These are phyloP conservation scores for Philonicus albiceps DNA, from an alignment of 2,888 invertebrate species.

Conservation along the genomic window DNA sequence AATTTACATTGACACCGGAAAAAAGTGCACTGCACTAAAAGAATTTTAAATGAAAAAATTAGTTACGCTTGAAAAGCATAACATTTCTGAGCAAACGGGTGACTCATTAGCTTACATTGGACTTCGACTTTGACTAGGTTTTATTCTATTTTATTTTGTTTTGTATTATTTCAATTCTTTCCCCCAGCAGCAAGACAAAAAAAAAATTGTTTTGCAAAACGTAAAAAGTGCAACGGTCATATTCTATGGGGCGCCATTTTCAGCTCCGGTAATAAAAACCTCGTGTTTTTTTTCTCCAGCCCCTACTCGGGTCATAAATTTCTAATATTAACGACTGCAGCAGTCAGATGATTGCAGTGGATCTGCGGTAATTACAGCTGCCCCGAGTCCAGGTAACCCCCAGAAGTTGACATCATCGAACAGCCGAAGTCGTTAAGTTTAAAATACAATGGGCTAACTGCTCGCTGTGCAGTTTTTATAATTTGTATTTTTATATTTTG, in stretches of 20 bases:
- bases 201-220: neutral
- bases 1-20: neutral
- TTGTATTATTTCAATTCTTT: neutral
- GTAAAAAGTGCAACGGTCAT: neutral
- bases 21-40: neutral
- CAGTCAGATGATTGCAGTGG: neutral
- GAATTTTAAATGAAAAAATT: neutral
- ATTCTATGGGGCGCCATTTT: neutral
- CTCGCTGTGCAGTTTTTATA: neutral
- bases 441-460: neutral
- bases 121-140: neutral
- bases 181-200: neutral
- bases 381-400: neutral
- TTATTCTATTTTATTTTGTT: neutral
- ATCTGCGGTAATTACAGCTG: neutral
- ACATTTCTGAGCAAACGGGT: neutral
- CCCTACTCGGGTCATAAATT: neutral
- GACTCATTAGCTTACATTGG: neutral
- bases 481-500: neutral
- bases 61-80: neutral
- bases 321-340: neutral
- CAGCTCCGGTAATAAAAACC: neutral
- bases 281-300: neutral
- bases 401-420: neutral
- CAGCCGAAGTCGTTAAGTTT: neutral